Base-by-base conservation (phyloP, 2,888 invertebrate species). In the Phymatocera aterrima region DNA sequence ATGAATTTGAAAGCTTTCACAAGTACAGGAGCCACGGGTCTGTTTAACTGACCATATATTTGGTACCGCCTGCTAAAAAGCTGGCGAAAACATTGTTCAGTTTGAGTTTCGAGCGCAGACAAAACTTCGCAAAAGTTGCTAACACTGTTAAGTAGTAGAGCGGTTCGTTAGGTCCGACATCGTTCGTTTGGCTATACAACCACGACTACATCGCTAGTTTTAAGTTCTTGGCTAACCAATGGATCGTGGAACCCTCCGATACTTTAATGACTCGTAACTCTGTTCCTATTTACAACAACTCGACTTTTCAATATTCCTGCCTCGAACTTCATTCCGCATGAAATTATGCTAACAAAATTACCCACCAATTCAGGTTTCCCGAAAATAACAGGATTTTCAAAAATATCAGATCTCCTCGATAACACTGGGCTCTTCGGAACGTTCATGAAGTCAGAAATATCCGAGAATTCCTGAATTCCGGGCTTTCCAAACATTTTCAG, bases 151-250 rank as follows among this genome's bases (percentile, higher is more conserved):
- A 84, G 80, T 80, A 78, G 77, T 78, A 80, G 46, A 80, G 82
- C 82, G 83, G 82, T 82, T 84, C 83, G 84, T 85, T 85, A 84
- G 79, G 79, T 77, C 80, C 77, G 61, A 61, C 77, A 81, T 80
- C 65, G 78, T 78, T 68, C 54, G 72, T 51, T 51, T n/a, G 5
- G 28, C 70, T 68, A 43, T 43, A 72, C 34, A 51, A 10, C 48
- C 43, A 28, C 72, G 18, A 51, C n/a, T 31, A 31, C n/a, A n/a
- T 6, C 24, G 40, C 72, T 34, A 51, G 48, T 31, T 61, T 64
- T 64, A 68, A 46, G 68, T 68, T 68, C 46, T 68, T 46, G 68
- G 15, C 46, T 68, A 68, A 68, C 68, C 68, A 34, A 43, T 68
- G 68, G 46, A 68, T 68, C 40, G 43, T 31, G 12, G 68, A 12